Conservation (phyloP, 2,888 invertebrate genomes). For the Gibbula magus region DNA sequence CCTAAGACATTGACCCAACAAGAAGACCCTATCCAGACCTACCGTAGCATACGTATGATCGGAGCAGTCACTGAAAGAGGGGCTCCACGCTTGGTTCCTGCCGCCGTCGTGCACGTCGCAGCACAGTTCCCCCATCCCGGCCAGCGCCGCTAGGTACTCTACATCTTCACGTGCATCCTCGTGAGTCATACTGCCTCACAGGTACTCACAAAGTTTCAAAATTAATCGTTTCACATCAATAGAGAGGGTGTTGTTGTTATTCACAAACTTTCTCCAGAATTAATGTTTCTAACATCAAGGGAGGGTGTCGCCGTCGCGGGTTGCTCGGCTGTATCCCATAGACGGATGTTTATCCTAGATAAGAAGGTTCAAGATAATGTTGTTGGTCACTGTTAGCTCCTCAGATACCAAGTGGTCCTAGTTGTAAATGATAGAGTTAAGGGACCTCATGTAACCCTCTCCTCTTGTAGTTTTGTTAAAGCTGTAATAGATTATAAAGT, state of each 20-base stretch:
- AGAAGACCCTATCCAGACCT: background rate
- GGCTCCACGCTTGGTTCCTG: background rate
- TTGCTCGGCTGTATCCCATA: background rate
- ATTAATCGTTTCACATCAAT: too few relatives aligned
- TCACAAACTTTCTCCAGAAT: too few relatives aligned
- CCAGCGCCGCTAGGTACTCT: constrained; percentile 2
- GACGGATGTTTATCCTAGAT: background rate
- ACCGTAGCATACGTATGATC: constrained; percentile 14
- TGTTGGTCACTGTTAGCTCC: too few relatives aligned
- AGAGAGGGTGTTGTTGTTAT: too few relatives aligned
- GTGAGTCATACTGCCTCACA: too few relatives aligned
- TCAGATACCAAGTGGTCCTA: too few relatives aligned
- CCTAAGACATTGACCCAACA: background rate
- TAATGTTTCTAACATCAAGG: too few relatives aligned
- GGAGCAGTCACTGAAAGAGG: background rate
- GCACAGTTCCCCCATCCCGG: background rate
- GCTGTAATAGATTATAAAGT: too few relatives aligned
- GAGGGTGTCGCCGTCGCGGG: background rate
- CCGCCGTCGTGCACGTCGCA: background rate
- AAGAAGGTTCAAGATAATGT: background rate
- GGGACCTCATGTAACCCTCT: too few relatives aligned
- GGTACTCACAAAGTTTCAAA: too few relatives aligned
- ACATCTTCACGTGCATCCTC: background rate
- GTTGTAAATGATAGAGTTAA: too few relatives aligned
- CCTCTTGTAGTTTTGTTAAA: too few relatives aligned